These are phyloP conservation scores for Nephrotoma flavescens DNA, from an alignment of 2,888 invertebrate genomes.

Conservation along the genomic window DNA sequence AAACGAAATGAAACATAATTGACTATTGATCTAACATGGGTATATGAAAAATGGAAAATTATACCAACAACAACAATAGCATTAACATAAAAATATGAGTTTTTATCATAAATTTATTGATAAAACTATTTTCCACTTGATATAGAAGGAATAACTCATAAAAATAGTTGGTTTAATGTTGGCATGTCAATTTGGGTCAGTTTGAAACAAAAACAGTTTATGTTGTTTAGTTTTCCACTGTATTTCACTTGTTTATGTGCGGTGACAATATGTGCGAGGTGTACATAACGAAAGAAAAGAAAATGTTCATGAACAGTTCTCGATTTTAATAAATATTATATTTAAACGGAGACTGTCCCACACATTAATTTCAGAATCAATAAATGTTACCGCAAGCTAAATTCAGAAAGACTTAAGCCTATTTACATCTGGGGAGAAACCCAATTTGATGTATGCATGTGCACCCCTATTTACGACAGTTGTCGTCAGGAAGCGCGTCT, in stretches of 20 bases:
- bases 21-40: background rate
- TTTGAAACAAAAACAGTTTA: background rate
- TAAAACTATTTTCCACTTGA: background rate
- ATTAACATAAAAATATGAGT: background rate
- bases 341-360: too few relatives aligned
- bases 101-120: background rate
- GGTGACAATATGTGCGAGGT: background rate
- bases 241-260: background rate
- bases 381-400: too few relatives aligned
- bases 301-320: too few relatives aligned
- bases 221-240: background rate
- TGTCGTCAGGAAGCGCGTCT: too few relatives aligned
- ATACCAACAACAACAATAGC: background rate
- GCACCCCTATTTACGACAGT: too few relatives aligned
- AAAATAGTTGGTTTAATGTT: background rate
- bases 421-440: too few relatives aligned
- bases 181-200: background rate
- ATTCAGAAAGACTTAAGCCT: too few relatives aligned
- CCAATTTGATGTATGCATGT: too few relatives aligned
- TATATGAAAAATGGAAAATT: background rate
- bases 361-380: too few relatives aligned
- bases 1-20: background rate
- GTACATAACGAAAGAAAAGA: background rate
- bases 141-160: background rate
- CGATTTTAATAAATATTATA: too few relatives aligned